Percentiles rank a stretch among this genome's conserved stretches.
Evolutionary conservation across 1,140 invertebrate species (phyloP).

Genomic region (Spodoptera litura): DNA sequence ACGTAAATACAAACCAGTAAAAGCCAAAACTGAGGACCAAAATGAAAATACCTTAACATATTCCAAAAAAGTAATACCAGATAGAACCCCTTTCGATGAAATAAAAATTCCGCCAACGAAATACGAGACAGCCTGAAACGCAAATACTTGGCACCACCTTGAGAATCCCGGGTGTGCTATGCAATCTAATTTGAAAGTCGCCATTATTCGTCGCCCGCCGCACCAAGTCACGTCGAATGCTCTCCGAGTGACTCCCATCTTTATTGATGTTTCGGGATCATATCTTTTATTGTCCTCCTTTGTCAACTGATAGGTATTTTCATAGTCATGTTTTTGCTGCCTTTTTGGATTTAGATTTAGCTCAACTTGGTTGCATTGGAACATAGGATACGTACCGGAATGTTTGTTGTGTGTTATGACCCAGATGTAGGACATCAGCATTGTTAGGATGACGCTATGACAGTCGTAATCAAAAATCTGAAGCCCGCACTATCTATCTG

Average conservation of each 20-base stretch:
- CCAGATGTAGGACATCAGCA: too few species aligned
- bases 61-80: constrained; percentile 14
- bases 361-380: too few species aligned
- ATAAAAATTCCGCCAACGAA: constrained; percentile 41
- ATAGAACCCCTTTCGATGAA: constrained; percentile 31
- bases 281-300: constrained; percentile 28
- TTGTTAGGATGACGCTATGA: too few species aligned
- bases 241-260: constrained; percentile 40
- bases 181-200: constrained; percentile 63
- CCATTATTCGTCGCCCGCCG: constrained; percentile 57
- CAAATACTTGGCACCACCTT: constrained; percentile 52
- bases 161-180: constrained; percentile 56
- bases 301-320: constrained; percentile 36
- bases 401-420: too few species aligned
- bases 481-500: too few species aligned
- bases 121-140: constrained; percentile 59
- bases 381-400: too few species aligned
- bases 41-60: constrained; percentile 1
- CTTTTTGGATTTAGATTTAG: neutral
- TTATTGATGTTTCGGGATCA: constrained; percentile 40
- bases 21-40: neutral
- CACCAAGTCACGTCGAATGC: constrained; percentile 63
- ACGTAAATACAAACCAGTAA: too few species aligned
- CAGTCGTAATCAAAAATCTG: too few species aligned
- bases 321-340: constrained; percentile 1